A percentile compares a stretch with the other conserved stretches of the same genome.
Conservation (phyloP, 2,888 invertebrate species). For the Andrena haemorrhoa region DNA sequence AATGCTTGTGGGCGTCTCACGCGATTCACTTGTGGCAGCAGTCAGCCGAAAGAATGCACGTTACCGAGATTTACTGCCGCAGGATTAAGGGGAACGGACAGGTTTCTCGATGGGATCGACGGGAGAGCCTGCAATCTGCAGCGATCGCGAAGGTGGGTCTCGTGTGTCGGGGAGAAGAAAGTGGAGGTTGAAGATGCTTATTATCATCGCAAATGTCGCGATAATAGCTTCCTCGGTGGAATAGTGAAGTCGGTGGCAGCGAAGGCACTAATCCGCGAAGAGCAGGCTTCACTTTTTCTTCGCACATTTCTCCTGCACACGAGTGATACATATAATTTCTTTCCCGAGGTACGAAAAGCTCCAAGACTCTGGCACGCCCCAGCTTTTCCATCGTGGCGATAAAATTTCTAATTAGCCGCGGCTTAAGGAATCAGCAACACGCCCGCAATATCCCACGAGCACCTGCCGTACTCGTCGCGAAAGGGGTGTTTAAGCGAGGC, state of each 20-base stretch:
- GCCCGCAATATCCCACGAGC: neutral
- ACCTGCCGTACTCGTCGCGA: conserved; percentile 2
- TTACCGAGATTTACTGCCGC: conserved; percentile 20
- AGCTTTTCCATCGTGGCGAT: neutral
- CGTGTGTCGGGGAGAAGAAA: conserved; percentile 1
- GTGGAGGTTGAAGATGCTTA: conserved; percentile 12
- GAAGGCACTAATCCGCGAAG: no score
- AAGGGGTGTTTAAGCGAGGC: neutral
- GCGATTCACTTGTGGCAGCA: neutral
- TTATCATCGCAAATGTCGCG: conserved; percentile 36
- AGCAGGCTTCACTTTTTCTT: no score
- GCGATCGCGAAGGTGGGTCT: neutral
- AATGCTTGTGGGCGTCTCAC: conserved; percentile 4
- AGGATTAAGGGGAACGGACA: conserved; percentile 27
- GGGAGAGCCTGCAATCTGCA: neutral
- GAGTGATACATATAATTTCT: no score
- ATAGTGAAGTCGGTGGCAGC: neutral
- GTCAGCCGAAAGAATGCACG: conserved; percentile 15
- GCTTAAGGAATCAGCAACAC: neutral
- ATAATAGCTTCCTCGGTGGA: conserved; percentile 4
- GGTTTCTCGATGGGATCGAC: conserved; percentile 38
- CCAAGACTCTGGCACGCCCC: neutral
- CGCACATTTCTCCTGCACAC: no score
- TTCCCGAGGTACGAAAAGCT: no score
- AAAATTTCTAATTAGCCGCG: neutral